Evolutionary conservation across 2,888 invertebrate species (phyloP), one percentile per base, ranked within the genome.

Genomic region (Syritta pipiens): DNA sequence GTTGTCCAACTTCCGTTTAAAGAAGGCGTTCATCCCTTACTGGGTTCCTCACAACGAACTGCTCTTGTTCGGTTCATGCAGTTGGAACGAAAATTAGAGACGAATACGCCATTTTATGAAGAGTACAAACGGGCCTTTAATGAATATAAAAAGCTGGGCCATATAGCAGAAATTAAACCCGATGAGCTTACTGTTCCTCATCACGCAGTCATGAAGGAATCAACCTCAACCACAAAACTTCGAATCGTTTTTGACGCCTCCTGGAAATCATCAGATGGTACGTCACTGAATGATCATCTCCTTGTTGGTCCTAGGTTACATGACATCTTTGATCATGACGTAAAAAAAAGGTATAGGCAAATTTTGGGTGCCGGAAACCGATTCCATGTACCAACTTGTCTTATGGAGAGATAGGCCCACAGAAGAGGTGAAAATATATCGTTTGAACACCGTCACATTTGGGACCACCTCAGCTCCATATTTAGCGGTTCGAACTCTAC

Each of bases 241-340:
- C 22, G 53, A 4, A 53, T 53, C 22, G 53, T 53, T 1, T 53
- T 51, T 9, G 51, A 51, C 22, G 35, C 51, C 2, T 51, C 51
- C 12, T 35, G 35, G n/a, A 53, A 46, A 26, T 30, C 69, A 4
- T 59, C 63, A 0, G 63, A 71, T 46, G 75, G 81, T 1, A 49
- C 59, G 9, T 65, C 72, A 3, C 51, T 81, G 3, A 82, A 82
- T 28, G 63, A 81, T 3, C 28, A 77, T 20, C 49, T 81, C 0
- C 40, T 60, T 3, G 14, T 48, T 22, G 77, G 81, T 1, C 71
- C 81, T n/a, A 46, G 53, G 9, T 30, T 81, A 3, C 83, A 81
- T 32, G 75, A 81, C 17, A 53, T 81, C 3, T 22, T 68, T 1
- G 30, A 48, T 1, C 42, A 81, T n/a, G 60, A 60, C 24, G 49